These are phyloP conservation scores for Tyria jacobaeae DNA, from an alignment of 2,888 invertebrate species.

Conservation along the genomic window DNA sequence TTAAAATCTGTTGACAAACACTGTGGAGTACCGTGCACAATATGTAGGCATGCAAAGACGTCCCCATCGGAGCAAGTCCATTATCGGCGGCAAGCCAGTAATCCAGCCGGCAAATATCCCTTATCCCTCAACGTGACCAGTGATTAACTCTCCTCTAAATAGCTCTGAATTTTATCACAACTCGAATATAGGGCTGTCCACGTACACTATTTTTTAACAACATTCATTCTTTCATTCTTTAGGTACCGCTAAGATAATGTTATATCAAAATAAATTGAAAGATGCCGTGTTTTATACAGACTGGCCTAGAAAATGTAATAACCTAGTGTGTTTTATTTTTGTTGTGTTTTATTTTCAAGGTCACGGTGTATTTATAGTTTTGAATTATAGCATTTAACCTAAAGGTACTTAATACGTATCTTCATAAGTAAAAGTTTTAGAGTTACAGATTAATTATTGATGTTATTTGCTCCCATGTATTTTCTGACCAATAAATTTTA, in stretches of 20 bases:
- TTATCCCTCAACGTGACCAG: slow-evolving; percentile 61
- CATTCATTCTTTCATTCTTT: not conserved
- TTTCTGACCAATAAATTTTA: not conserved
- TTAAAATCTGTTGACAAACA: slow-evolving; percentile 30
- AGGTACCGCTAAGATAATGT: not conserved
- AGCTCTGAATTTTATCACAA: slow-evolving; percentile 51
- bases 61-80: slow-evolving; percentile 45
- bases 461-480: not conserved
- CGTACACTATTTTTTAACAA: not conserved
- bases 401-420: not conserved
- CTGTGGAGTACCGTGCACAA: slow-evolving; percentile 31
- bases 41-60: slow-evolving; percentile 25
- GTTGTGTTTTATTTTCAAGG: not conserved
- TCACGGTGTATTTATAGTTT: too few relatives aligned
- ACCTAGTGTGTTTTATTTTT: too few relatives aligned
- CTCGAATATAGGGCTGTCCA: slow-evolving; percentile 34
- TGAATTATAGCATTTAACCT: too few relatives aligned
- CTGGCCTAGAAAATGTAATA: too few relatives aligned
- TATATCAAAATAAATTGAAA: too few relatives aligned
- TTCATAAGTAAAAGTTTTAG: not conserved
- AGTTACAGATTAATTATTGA: not conserved
- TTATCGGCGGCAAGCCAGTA: slow-evolving; percentile 60
- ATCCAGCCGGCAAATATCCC: slow-evolving; percentile 66
- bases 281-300: too few relatives aligned
- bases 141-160: slow-evolving; percentile 66